Evolutionary conservation across 30 jellyfish, hydroid and myxozoan species (phyloP).

Genomic region (Aurelia aurita complex sp. Pacific): DNA sequence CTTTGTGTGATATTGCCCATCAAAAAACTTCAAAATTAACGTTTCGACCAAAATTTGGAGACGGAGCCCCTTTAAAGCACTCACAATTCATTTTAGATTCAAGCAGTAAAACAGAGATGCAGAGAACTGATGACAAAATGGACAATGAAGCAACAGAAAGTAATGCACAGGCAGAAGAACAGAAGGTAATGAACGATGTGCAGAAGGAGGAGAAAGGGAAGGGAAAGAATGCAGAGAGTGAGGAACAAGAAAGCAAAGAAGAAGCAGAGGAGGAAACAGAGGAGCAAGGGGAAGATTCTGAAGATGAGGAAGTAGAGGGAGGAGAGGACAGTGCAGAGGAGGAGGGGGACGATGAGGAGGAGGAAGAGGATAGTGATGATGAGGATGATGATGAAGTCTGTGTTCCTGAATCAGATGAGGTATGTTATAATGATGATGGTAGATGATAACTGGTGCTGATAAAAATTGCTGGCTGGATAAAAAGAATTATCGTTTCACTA

Average conservation of each 20-base stretch:
- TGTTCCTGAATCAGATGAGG: conserved; percentile 60
- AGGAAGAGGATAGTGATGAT: conserved; percentile 35
- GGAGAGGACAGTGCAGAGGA: no score
- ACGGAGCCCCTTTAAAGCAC: no score
- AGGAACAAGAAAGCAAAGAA: neutral
- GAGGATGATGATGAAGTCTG: conserved; percentile 68
- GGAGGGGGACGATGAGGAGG: no score
- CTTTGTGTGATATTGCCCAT: no score
- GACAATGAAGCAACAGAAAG: neutral
- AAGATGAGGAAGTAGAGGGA: conserved; percentile 16
- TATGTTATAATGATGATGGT: neutral
- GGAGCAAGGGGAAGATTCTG: conserved; percentile 47
- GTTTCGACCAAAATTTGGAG: no score
- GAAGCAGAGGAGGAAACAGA: conserved; percentile 26
- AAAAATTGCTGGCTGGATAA: neutral
- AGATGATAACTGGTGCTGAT: neutral
- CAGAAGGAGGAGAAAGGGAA: neutral
- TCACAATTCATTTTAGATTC: no score
- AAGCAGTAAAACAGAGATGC: neutral
- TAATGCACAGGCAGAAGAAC: neutral
- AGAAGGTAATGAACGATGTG: neutral
- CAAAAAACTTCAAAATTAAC: no score
- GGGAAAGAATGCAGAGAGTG: neutral
- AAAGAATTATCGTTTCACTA: no score
- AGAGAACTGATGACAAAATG: neutral